Percentiles rank a stretch among this genome's conserved stretches.
Conservation (phyloP, 2,888 invertebrate species). For the Zaprionus bogoriensis region DNA sequence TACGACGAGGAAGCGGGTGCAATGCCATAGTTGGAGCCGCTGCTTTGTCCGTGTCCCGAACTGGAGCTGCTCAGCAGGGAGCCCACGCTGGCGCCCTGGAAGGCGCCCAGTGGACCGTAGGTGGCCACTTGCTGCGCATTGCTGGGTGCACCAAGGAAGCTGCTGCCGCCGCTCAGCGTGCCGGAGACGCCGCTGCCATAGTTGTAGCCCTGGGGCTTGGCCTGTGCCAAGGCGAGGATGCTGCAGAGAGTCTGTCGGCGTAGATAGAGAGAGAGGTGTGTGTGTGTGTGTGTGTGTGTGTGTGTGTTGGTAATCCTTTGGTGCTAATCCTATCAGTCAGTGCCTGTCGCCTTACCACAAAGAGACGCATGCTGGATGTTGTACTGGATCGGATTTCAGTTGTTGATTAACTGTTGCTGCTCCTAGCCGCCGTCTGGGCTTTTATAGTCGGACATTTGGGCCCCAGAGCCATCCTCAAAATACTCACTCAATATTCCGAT, state of each 20-base stretch:
- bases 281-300: no score
- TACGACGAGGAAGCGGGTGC: conserved; percentile 15
- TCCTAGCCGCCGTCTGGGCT: conserved; percentile 51
- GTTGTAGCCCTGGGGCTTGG: conserved; percentile 78
- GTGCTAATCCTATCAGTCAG: neutral
- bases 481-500: conserved; percentile 34
- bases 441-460: conserved; percentile 65
- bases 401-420: conserved; percentile 69
- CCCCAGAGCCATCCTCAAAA: conserved; percentile 44
- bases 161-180: conserved; percentile 29
- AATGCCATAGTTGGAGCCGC: conserved; percentile 9
- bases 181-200: conserved; percentile 73
- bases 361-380: conserved; percentile 65
- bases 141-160: conserved; percentile 47
- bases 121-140: conserved; percentile 44
- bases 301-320: conserved; percentile 33
- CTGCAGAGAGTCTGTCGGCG: conserved; percentile 61
- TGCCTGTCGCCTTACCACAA: conserved; percentile 70
- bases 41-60: conserved; percentile 12
- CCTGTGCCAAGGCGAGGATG: conserved; percentile 58
- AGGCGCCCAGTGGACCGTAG: conserved; percentile 63
- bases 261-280: neutral
- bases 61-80: conserved; percentile 41
- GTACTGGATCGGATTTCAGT: conserved; percentile 52
- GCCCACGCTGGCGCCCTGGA: conserved; percentile 61